A percentile compares a stretch with the other conserved stretches of the same genome.
Conservation (phyloP, 2,888 invertebrate genomes). For the Ephialtes manifestator region DNA sequence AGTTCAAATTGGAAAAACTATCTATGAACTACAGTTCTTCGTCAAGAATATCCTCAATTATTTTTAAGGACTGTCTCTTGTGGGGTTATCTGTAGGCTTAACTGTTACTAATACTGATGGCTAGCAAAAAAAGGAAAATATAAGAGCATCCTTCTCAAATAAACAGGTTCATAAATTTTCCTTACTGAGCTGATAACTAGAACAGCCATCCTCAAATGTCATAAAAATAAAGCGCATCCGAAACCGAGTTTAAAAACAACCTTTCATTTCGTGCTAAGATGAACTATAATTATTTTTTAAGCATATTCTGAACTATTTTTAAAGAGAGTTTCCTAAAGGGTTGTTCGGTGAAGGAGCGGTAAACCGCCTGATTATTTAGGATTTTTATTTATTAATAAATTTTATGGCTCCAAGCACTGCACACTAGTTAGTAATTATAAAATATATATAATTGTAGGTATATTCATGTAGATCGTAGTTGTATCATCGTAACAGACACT, state of each 20-base stretch:
- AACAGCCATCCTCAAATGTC: not conserved
- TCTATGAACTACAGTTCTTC: no score
- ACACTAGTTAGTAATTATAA: slow-evolving; percentile 27
- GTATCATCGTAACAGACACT: not conserved
- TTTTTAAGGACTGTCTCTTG: slow-evolving; percentile 13
- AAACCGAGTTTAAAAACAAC: not conserved
- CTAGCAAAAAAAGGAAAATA: not conserved
- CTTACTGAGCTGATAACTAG: not conserved
- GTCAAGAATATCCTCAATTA: no score
- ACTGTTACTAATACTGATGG: not conserved
- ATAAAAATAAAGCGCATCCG: not conserved
- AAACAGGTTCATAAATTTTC: not conserved
- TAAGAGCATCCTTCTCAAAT: not conserved
- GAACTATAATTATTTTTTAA: not conserved
- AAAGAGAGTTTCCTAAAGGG: not conserved
- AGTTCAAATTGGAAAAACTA: not conserved
- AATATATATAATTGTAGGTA: slow-evolving; percentile 40
- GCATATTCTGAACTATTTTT: slow-evolving; percentile 13
- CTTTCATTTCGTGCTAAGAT: not conserved
- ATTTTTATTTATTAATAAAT: slow-evolving; percentile 26
- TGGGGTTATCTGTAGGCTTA: not conserved
- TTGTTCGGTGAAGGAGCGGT: slow-evolving; percentile 25
- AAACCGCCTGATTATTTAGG: slow-evolving; percentile 14
- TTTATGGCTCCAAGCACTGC: slow-evolving; percentile 32
- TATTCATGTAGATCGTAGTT: slow-evolving; percentile 29